Evolutionary conservation across 2,113 vertebrate genomes (phyloP).

Genomic region (Callopanchax toddi): DNA sequence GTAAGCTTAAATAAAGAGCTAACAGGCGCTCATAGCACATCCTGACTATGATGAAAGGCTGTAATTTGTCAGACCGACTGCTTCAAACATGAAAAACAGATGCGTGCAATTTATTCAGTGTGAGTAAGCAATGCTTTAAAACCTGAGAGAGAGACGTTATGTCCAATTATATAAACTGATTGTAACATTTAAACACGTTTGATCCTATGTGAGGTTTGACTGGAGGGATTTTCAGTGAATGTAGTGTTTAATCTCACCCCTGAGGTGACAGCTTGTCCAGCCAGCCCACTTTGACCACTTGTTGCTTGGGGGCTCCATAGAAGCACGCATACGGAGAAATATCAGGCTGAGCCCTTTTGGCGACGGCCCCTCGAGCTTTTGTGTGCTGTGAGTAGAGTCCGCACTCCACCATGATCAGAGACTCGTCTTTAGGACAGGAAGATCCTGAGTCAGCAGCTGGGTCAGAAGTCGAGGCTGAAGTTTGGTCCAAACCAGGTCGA

Average conservation of each 20-base stretch:
- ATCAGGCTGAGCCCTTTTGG: constrained; percentile 27
- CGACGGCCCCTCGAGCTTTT: constrained; percentile 38
- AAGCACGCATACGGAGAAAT: constrained; percentile 96
- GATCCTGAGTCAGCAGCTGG: constrained; percentile 11
- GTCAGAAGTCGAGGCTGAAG: neutral
- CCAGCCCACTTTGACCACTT: constrained; percentile 87
- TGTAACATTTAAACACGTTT: too few species aligned
- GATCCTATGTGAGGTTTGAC: neutral
- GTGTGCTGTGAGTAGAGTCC: constrained; percentile 61
- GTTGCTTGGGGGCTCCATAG: constrained; percentile 81
- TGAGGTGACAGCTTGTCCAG: constrained; percentile 96
- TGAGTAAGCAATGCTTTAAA: neutral
- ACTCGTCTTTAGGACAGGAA: constrained; percentile 34
- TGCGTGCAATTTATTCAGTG: neutral
- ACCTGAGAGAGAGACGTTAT: neutral
- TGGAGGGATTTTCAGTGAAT: neutral
- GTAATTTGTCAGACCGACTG: neutral
- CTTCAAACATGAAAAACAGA: neutral
- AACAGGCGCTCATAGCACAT: neutral
- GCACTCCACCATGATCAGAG: constrained; percentile 59
- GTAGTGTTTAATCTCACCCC: constrained; percentile 76
- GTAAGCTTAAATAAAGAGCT: neutral
- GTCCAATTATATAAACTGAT: neutral
- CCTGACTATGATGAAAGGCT: neutral
- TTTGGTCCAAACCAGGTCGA: constrained; percentile 55